Evolutionary conservation across 2,113 vertebrate species (phyloP).

Genomic region (Dromas ardeola): DNA sequence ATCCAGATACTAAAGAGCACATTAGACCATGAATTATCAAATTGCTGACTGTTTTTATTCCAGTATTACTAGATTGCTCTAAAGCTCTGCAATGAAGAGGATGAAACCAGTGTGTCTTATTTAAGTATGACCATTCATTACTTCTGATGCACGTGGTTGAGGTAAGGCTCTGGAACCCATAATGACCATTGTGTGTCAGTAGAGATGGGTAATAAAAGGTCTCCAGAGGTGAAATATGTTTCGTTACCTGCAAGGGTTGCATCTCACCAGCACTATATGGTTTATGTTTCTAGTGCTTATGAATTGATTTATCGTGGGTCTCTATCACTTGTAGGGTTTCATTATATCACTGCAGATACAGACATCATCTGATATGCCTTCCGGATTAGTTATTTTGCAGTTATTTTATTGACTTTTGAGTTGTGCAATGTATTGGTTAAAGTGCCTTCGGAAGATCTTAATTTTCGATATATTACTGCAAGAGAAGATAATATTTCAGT

Average conservation of each 20-base stretch:
- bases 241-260: background rate
- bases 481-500: background rate
- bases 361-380: background rate
- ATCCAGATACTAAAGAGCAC: background rate
- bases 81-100: background rate
- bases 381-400: background rate
- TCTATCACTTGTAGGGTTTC: background rate
- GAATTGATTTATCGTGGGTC: background rate
- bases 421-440: background rate
- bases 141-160: background rate
- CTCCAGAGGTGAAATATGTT: background rate
- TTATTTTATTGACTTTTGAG: background rate
- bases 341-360: background rate
- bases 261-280: background rate
- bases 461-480: background rate
- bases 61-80: background rate
- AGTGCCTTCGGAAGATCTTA: background rate
- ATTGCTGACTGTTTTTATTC: background rate
- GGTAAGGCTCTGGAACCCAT: background rate
- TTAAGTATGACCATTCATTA: background rate
- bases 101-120: background rate
- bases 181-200: background rate
- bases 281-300: background rate
- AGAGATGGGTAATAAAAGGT: background rate
- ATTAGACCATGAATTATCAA: background rate